Percentiles rank a stretch among this genome's conserved stretches.
These are phyloP conservation scores for Quadriops clusia DNA, from an alignment of 2,888 invertebrate species.

Conservation along the genomic window DNA sequence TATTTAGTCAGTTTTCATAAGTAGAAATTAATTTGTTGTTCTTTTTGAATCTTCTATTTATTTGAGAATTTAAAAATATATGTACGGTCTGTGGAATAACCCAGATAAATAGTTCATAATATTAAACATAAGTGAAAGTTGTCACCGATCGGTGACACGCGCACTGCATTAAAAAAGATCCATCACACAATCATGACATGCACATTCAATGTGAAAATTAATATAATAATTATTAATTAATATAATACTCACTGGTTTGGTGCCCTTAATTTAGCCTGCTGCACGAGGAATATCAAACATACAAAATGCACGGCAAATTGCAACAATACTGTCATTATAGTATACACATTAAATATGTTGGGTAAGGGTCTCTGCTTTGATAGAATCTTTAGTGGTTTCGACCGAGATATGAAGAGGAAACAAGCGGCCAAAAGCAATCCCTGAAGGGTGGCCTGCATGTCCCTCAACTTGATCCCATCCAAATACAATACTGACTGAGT, in stretches of 20 bases:
- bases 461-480: conserved; percentile 95
- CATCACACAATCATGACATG: no score
- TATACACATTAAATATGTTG: conserved; percentile 97
- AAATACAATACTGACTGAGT: conserved; percentile 96
- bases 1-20: no score
- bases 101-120: no score
- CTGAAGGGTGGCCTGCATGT: conserved; percentile 95
- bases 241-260: conserved; percentile 23
- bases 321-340: conserved; percentile 83
- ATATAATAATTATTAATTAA: neutral
- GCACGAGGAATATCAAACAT: conserved; percentile 80
- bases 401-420: conserved; percentile 95
- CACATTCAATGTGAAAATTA: neutral
- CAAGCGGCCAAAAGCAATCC: conserved; percentile 91
- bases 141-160: no score
- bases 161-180: no score
- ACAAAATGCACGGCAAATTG: conserved; percentile 94
- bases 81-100: no score
- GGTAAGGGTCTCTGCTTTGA: conserved; percentile 92
- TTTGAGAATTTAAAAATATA: no score
- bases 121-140: no score
- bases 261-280: conserved; percentile 60
- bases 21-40: no score
- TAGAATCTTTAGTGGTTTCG: conserved; percentile 88
- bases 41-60: no score